Conservation (phyloP, 2,797 vertebrate species). For the Channallabes apus region DNA sequence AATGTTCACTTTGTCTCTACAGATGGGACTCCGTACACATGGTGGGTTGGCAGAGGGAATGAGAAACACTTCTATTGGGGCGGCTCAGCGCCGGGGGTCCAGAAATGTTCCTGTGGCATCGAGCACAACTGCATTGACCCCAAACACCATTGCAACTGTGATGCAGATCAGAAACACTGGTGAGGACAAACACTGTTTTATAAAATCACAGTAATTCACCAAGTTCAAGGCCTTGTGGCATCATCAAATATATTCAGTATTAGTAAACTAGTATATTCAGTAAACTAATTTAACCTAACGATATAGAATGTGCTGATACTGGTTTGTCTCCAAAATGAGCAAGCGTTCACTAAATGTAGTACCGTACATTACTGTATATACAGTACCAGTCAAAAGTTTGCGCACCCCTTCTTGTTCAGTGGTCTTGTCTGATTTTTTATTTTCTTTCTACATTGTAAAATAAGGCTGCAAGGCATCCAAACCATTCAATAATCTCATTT, state of each 20-base stretch:
- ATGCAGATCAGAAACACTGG: constrained; percentile 91
- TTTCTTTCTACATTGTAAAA: too few relatives aligned
- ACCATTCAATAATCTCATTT: too few relatives aligned
- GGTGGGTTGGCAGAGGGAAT: constrained; percentile 94
- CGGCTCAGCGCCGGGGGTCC: constrained; percentile 90
- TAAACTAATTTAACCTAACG: neutral
- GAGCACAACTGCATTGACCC: constrained; percentile 93
- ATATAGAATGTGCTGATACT: neutral
- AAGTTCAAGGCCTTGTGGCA: neutral
- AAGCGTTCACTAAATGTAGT: neutral
- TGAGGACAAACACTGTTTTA: constrained; percentile 66
- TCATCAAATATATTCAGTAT: neutral
- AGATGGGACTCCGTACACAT: constrained; percentile 93
- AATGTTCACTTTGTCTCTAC: constrained; percentile 24
- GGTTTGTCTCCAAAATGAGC: neutral
- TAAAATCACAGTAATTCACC: neutral
- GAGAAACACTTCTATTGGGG: constrained; percentile 99
- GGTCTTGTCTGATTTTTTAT: too few relatives aligned
- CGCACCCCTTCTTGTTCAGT: too few relatives aligned
- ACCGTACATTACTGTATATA: too few relatives aligned
- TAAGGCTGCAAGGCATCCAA: too few relatives aligned
- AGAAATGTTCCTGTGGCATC: constrained; percentile 96
- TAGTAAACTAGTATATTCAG: too few relatives aligned
- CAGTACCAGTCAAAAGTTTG: too few relatives aligned
- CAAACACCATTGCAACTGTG: constrained; percentile 94